Base-by-base conservation (phyloP, 2,113 vertebrate genomes). In the Ciconia maguari region DNA sequence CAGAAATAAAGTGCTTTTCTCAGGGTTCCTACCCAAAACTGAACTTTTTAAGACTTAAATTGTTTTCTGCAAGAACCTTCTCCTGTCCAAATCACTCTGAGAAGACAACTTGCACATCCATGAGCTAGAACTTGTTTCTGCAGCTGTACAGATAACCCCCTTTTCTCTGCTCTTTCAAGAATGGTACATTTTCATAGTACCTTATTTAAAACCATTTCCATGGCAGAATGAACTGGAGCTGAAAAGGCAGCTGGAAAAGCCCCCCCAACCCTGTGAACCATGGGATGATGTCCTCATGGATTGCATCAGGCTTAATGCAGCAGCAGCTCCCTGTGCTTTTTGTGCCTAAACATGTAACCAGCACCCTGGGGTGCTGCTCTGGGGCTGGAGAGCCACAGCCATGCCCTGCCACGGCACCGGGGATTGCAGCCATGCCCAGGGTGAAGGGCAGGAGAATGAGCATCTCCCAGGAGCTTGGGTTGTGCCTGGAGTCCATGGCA, bases 111-210 rank as follows among this genome's bases (percentile, higher is more conserved):
- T 34, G 60, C 3, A 5, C 41, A 10, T 20, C 18, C 6, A 1
- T 2, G 30, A 66, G 14, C 10, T 48, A 0, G 14, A 5, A 0
- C 16, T 58, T 21, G 32, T 60, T 30, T 19, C 51, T 34, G 41
- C 48, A 65, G 57, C 61, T 25, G 26, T 16, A 1, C 9, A 4
- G 14, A 13, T 60, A 6, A 0, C 29, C 9, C 1, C 54, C 26
- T 55, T 27, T 12, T 8, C 54, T 44, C 29, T 34, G 27, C 64
- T 58, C 34, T 61, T 36, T 5, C 11, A 32, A n/a, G 25, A 32
- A 4, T 0, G 4, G 4, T 14, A 3, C 2, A 0, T 13, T 46
- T 75, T 13, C 9, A 5, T 10, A 3, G 13, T 3, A 24, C 4
- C 13, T 32, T 34, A 22, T 66, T n/a, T 16, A 9, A 58, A 83